These are phyloP conservation scores for Pseudocheirus occidentalis DNA, from an alignment of 2,797 vertebrate species.

Conservation along the genomic window DNA sequence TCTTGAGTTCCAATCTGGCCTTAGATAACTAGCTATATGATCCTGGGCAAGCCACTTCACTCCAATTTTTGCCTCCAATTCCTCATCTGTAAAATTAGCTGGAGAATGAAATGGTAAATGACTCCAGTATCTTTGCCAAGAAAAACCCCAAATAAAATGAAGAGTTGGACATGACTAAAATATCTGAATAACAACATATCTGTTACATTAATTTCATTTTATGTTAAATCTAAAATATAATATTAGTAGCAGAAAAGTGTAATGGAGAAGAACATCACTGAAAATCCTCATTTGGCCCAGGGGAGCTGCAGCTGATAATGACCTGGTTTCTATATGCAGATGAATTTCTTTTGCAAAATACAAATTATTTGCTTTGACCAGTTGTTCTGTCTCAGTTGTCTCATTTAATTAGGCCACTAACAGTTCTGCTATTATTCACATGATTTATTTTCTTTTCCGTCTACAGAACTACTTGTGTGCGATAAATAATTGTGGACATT, in stretches of 20 bases:
- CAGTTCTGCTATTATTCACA: not conserved
- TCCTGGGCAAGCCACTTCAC: not conserved
- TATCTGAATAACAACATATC: not conserved
- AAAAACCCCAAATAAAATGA: not conserved
- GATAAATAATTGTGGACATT: not conserved
- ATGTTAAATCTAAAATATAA: not conserved
- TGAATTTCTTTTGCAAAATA: slow-evolving; percentile 31
- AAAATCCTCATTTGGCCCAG: slow-evolving; percentile 11
- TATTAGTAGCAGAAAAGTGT: slow-evolving; percentile 46
- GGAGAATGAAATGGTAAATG: not conserved
- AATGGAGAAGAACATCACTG: slow-evolving; percentile 40
- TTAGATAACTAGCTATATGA: not conserved
- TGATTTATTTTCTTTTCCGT: not conserved
- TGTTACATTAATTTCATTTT: not conserved
- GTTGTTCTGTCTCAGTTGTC: slow-evolving; percentile 29
- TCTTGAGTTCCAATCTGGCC: not conserved
- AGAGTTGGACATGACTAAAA: not conserved
- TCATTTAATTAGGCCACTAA: slow-evolving; percentile 55
- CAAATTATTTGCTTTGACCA: slow-evolving; percentile 37
- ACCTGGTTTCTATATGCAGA: slow-evolving; percentile 35
- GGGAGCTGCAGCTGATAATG: not conserved
- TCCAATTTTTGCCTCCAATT: not conserved
- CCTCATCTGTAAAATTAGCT: not conserved
- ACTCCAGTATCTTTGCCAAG: not conserved
- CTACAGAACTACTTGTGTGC: slow-evolving; percentile 31